Evolutionary conservation across 1,140 invertebrate species (phyloP).

Genomic region (Drosophila nigromelanica): DNA sequence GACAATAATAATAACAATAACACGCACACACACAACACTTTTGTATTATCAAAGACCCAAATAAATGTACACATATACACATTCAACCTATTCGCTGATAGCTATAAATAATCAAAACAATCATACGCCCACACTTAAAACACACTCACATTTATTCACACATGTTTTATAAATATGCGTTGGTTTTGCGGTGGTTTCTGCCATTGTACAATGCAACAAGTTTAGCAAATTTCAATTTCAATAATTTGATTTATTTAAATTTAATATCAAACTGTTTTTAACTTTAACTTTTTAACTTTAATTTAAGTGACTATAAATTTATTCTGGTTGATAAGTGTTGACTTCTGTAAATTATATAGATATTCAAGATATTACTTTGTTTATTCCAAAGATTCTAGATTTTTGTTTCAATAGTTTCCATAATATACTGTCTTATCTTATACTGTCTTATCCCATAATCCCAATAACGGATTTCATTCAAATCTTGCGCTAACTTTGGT

Average conservation of each 20-base stretch:
- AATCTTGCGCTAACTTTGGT: background rate
- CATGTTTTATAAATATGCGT: slow-evolving; percentile 6
- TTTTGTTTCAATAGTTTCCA: too few relatives aligned
- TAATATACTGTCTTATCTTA: too few relatives aligned
- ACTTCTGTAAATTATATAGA: too few relatives aligned
- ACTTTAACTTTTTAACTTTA: too few relatives aligned
- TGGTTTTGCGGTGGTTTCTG: background rate
- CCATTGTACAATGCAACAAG: slow-evolving; percentile 18
- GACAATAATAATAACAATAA: slow-evolving; percentile 24
- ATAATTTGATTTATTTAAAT: too few relatives aligned
- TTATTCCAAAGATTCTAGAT: too few relatives aligned
- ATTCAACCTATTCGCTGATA: background rate
- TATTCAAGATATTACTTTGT: too few relatives aligned
- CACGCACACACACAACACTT: slow-evolving; percentile 11
- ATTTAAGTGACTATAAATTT: too few relatives aligned
- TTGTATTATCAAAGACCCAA: slow-evolving; percentile 16
- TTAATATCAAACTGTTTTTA: background rate
- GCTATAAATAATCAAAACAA: slow-evolving; percentile 35
- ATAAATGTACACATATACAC: slow-evolving; percentile 2
- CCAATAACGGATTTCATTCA: too few relatives aligned
- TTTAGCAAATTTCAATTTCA: background rate
- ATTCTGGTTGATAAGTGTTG: too few relatives aligned
- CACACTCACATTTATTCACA: slow-evolving; percentile 18
- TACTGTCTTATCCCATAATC: too few relatives aligned
- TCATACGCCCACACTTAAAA: slow-evolving; percentile 8